A percentile compares a stretch with the other conserved stretches of the same genome.
phyloP scores from a whole-genome alignment of 2,888 invertebrate species.

The Cataglyphis albicans region DNA sequence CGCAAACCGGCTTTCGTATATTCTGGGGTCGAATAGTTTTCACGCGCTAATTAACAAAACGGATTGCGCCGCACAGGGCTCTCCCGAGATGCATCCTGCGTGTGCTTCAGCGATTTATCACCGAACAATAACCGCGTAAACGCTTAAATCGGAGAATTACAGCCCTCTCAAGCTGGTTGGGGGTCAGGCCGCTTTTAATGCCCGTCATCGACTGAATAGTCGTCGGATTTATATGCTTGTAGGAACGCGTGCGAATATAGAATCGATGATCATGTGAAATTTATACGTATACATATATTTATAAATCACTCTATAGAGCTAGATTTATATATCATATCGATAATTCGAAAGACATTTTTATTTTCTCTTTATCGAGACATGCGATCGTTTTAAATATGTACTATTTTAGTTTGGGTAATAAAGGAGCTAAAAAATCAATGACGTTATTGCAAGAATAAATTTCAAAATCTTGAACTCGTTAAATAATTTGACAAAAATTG shows the following conservation, averaged over 20 bases:
- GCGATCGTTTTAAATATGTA: not conserved
- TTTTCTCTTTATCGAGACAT: not conserved
- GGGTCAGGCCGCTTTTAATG: conserved; percentile 52
- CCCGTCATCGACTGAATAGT: conserved; percentile 56
- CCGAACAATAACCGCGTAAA: conserved; percentile 64
- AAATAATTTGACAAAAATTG: not conserved
- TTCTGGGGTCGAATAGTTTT: conserved; percentile 33
- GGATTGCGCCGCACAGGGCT: conserved; percentile 26
- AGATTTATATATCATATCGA: not conserved
- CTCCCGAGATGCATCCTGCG: conserved; percentile 36
- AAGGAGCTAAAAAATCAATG: not conserved
- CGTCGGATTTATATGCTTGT: conserved; percentile 56
- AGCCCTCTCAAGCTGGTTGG: conserved; percentile 34
- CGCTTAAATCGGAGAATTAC: conserved; percentile 69
- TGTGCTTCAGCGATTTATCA: conserved; percentile 60
- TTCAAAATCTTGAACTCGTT: not conserved
- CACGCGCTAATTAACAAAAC: conserved; percentile 64
- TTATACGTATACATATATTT: not conserved
- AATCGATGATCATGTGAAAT: conserved; percentile 44
- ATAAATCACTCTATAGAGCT: not conserved
- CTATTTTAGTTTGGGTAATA: not conserved
- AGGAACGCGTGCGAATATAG: conserved; percentile 1
- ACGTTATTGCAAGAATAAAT: not conserved
- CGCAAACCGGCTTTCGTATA: conserved; percentile 4
- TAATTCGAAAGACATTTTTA: not conserved